Base-by-base conservation (phyloP, 2,888 invertebrate genomes). In the Leptopterna dolabrata region DNA sequence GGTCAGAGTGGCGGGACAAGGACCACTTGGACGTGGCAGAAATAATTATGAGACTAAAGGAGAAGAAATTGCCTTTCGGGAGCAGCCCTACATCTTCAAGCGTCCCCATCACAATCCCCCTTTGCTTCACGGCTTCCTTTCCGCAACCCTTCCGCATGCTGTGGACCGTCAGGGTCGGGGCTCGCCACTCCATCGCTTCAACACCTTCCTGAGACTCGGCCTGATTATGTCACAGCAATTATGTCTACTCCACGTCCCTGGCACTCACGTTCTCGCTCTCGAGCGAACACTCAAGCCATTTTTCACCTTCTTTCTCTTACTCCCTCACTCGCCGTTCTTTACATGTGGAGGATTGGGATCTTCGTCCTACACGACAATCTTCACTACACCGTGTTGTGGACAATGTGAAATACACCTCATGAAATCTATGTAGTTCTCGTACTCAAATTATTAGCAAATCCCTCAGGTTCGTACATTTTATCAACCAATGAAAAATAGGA, bases 141-240 rank as follows among this genome's bases (percentile, higher is more conserved):
- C 24, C 63, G 3, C 63, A 63, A 63, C 63, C 63, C 63, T 63
- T 63, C 63, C 63, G 55, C 24, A 63, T 63, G 6, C 63, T 63
- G 63, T 11, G 9, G 24, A 0, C 63, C 63, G 63, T 27, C 16
- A 24, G 78, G 45, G n/a, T n/a, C 13, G n/a, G 78, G 14, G 29
- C 14, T 29, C 51, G 19, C 30, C 55, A 55, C 55, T 81, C 24
- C 41, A 16, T 81, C 81, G 81, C 55, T 55, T 81, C 51, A 81
- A 81, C 81, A 81, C 81, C 55, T 81, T 24, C 81, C 78, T 43
- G 55, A 81, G 29, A 55, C 76, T 85, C 85, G 85, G 85, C 76
- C 76, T 85, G 85, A 85, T 85, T 85, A 85, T 24, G 85, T 85
- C 73, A 29, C 85, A 63, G 73, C 85, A 85, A 85, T 85, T 85